These are phyloP conservation scores for Hapalemur alaotrensis DNA, from an alignment of 2,797 vertebrate species.

Conservation along the genomic window DNA sequence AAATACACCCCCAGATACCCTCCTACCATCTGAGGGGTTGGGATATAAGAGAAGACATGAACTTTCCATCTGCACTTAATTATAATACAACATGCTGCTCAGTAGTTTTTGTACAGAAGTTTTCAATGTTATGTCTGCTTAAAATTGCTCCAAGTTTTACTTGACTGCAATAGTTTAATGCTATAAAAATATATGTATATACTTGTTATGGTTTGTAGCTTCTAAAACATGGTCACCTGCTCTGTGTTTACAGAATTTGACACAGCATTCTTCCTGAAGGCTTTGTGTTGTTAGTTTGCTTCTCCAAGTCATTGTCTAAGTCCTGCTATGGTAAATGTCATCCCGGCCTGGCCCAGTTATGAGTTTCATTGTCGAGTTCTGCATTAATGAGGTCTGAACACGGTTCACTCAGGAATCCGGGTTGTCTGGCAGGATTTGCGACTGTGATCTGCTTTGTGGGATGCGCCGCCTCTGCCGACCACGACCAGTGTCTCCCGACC, in stretches of 20 bases:
- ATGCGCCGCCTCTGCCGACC: not conserved
- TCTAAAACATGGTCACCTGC: not conserved
- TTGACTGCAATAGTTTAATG: not conserved
- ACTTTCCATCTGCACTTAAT: not conserved
- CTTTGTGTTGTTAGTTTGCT: not conserved
- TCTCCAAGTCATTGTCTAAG: not conserved
- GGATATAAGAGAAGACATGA: not conserved
- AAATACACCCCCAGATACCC: not conserved
- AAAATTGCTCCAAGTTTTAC: not conserved
- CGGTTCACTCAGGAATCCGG: not conserved
- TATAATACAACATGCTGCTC: not conserved
- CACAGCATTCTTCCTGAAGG: not conserved
- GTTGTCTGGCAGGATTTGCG: not conserved
- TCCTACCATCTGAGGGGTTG: not conserved
- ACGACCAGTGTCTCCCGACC: not conserved
- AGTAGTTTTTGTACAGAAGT: not conserved
- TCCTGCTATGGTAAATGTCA: accelerated
- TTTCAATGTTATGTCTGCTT: not conserved
- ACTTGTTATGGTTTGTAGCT: not conserved
- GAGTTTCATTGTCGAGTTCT: not conserved
- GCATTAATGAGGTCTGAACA: not conserved
- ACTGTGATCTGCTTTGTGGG: not conserved
- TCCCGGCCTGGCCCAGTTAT: not conserved
- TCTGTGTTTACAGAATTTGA: not conserved
- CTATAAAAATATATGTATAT: not conserved